Conservation (phyloP, 2,797 vertebrate species). For the Premnoplex brunnescens region DNA sequence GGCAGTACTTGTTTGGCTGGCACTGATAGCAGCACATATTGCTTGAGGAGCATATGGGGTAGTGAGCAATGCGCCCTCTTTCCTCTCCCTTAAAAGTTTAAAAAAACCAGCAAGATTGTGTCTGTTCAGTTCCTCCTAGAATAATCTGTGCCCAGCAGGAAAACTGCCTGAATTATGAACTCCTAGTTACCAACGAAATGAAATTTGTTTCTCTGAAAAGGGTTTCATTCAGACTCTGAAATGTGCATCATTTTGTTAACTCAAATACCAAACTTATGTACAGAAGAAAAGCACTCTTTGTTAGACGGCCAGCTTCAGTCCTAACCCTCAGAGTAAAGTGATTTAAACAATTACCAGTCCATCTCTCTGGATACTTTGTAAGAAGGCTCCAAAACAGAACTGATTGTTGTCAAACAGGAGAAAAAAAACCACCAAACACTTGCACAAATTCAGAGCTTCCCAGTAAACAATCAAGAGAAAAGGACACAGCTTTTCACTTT, state of each 20-base stretch:
- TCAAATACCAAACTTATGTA: background rate
- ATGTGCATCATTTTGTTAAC: background rate
- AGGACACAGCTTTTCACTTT: background rate
- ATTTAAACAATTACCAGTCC: background rate
- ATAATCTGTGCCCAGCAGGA: background rate
- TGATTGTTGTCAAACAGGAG: background rate
- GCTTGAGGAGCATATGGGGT: slow-evolving; percentile 10
- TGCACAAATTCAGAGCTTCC: background rate
- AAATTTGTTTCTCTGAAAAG: background rate
- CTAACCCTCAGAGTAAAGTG: background rate
- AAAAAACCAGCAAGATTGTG: background rate
- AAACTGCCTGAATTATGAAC: background rate
- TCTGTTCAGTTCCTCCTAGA: slow-evolving; percentile 2
- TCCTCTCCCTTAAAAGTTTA: background rate
- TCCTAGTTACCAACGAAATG: background rate
- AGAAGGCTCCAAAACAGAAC: background rate
- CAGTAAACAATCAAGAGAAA: background rate
- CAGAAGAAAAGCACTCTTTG: background rate
- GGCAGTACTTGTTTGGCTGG: slow-evolving; percentile 20
- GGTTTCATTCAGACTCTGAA: background rate
- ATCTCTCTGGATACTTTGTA: background rate
- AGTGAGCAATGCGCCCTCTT: background rate
- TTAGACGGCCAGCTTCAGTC: background rate
- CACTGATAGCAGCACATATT: background rate
- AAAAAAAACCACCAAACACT: background rate